phyloP scores from a whole-genome alignment of 2,888 invertebrate genomes.

The Volucella inflata region DNA sequence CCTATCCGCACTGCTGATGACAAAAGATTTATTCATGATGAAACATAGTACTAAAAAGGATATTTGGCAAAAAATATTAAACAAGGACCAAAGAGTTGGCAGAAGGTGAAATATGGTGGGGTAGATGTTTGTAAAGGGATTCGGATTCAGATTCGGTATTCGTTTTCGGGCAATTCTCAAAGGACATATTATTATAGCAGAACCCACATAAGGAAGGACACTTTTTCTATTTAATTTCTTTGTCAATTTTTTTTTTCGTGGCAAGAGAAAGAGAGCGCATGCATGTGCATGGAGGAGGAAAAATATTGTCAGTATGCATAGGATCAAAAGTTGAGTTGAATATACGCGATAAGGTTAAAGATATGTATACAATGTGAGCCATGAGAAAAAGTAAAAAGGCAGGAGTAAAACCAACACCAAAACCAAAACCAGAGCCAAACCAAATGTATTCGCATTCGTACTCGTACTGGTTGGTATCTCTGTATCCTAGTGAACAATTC shows the following conservation, averaged over 20 bases:
- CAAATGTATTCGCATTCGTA: too few relatives aligned
- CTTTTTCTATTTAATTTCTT: constrained; percentile 17
- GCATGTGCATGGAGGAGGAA: constrained; percentile 55
- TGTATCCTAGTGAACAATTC: constrained; percentile 65
- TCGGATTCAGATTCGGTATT: not conserved
- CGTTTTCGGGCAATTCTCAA: constrained; percentile 55
- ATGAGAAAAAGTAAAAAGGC: constrained; percentile 27
- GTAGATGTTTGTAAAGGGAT: constrained; percentile 9
- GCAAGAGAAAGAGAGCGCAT: constrained; percentile 29
- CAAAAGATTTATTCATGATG: constrained; percentile 66
- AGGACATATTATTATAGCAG: constrained; percentile 51
- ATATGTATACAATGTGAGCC: constrained; percentile 58
- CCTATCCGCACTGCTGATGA: constrained; percentile 61
- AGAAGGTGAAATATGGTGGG: constrained; percentile 2
- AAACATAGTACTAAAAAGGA: constrained; percentile 29
- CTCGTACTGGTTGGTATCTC: too few relatives aligned
- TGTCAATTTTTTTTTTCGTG: constrained; percentile 15
- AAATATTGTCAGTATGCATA: constrained; percentile 26
- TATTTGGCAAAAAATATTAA: constrained; percentile 43
- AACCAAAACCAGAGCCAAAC: constrained; percentile 56
- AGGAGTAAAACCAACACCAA: constrained; percentile 27
- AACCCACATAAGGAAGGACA: constrained; percentile 55
- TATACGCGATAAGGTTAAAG: constrained; percentile 57
- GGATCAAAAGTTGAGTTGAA: constrained; percentile 57
- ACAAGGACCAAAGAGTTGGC: constrained; percentile 2